Conservation (phyloP, 1,140 invertebrate genomes). For the Halictus rubicundus region DNA sequence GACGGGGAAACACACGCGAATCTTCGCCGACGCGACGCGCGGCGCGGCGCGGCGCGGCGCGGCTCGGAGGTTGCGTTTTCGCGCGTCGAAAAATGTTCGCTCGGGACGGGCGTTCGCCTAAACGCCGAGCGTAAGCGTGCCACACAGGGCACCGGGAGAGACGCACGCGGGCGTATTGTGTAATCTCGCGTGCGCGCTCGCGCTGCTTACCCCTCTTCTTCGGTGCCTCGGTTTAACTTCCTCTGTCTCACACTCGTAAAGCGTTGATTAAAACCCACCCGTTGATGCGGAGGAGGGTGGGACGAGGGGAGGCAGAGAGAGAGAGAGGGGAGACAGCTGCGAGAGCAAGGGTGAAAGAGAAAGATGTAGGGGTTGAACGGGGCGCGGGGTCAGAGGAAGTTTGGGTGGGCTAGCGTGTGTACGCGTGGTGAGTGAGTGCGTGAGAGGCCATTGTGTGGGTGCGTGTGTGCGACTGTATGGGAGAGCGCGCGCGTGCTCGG, state of each 20-base stretch:
- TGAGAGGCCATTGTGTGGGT: conserved; percentile 27
- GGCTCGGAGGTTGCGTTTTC: conserved; percentile 73
- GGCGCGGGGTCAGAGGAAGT: conserved; percentile 34
- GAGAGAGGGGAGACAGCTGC: conserved; percentile 2
- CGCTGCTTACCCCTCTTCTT: conserved; percentile 7
- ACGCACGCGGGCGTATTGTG: background rate
- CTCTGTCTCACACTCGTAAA: conserved; percentile 56
- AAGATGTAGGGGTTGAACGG: background rate
- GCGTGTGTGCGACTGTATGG: conserved; percentile 30
- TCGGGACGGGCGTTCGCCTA: conserved; percentile 44
- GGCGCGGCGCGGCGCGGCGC: too few relatives aligned
- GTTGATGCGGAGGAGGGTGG: conserved; percentile 48
- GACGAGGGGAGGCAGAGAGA: background rate
- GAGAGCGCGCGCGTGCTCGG: conserved; percentile 17
- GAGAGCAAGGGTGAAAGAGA: conserved; percentile 4
- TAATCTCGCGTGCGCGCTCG: background rate
- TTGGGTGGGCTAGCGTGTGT: conserved; percentile 52
- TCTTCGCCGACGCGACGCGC: conserved; percentile 18
- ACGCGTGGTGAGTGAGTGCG: conserved; percentile 39
- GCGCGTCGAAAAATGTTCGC: conserved; percentile 73
- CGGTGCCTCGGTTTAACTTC: conserved; percentile 41
- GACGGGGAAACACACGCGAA: conserved; percentile 65
- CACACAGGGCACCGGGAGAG: background rate
- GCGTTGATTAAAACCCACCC: conserved; percentile 77
- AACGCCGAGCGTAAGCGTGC: background rate